These are phyloP conservation scores for Chrysogorgia sp. DNA, from an alignment of 92 coral and sea anemone species.

Conservation along the genomic window DNA sequence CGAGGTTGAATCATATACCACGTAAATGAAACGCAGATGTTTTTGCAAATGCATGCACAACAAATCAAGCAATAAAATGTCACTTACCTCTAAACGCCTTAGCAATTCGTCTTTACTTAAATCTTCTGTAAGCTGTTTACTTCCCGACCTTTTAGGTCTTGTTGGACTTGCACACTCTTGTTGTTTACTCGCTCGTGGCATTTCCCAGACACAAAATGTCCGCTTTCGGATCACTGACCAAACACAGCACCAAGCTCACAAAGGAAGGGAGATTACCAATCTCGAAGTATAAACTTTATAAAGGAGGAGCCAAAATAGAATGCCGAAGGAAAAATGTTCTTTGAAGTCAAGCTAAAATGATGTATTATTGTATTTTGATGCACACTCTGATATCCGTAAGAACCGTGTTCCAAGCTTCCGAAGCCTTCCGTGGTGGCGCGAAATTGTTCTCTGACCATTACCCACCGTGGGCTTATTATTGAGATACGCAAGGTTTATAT, in stretches of 20 bases:
- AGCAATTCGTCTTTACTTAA: conserved; percentile 81
- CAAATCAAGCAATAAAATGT: neutral
- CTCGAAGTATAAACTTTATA: neutral
- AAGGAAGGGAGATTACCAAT: neutral
- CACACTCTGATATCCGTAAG: neutral
- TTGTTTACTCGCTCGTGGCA: conserved; percentile 25
- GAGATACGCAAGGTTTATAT: neutral
- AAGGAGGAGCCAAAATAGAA: neutral
- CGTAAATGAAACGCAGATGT: neutral
- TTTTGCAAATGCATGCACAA: neutral
- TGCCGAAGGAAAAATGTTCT: neutral
- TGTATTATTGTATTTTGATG: neutral
- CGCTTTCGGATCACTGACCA: neutral
- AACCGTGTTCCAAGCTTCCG: neutral
- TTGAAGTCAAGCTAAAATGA: neutral
- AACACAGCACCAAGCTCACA: neutral
- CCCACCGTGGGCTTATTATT: conserved; percentile 20
- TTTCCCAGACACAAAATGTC: conserved; percentile 25
- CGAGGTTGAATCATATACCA: no score
- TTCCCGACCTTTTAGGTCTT: conserved; percentile 70
- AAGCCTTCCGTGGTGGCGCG: conserved; percentile 20
- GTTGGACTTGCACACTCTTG: conserved; percentile 20
- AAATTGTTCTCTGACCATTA: conserved; percentile 44
- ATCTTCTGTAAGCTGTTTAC: conserved; percentile 67
- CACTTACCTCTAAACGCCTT: conserved; percentile 74